These are phyloP conservation scores for Rhabdomys dilectus DNA, from an alignment of 2,113 vertebrate species.

Conservation along the genomic window DNA sequence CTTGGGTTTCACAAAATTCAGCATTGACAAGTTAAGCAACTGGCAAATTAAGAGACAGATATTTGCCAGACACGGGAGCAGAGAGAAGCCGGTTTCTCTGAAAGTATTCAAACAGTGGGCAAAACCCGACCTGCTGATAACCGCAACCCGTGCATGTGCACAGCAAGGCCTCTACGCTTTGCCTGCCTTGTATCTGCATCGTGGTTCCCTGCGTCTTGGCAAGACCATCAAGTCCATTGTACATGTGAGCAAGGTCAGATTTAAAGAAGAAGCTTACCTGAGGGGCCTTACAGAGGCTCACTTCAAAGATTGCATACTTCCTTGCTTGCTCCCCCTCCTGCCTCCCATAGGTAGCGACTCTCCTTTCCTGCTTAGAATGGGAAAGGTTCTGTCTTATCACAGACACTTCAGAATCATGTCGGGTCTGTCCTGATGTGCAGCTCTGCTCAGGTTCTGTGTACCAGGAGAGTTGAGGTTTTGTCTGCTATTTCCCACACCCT, in stretches of 20 bases:
- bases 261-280: not conserved
- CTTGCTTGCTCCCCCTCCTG: accelerated
- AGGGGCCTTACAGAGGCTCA: no score
- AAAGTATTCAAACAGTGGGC: not conserved
- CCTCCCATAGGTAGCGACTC: not conserved
- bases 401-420: not conserved
- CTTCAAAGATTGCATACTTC: not conserved
- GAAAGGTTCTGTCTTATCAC: not conserved
- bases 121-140: not conserved
- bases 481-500: not conserved
- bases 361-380: not conserved
- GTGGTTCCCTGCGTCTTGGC: not conserved
- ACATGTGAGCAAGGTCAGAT: not conserved
- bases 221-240: not conserved
- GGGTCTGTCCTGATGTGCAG: not conserved
- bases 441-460: not conserved
- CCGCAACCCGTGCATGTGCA: not conserved
- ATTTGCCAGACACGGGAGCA: not conserved
- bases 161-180: not conserved
- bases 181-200: not conserved
- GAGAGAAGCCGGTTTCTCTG: not conserved
- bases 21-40: not conserved
- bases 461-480: not conserved
- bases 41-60: not conserved
- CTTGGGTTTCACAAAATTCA: not conserved